Conservation (phyloP, 2,888 invertebrate species). For the Lepetodrilus schrolli region DNA sequence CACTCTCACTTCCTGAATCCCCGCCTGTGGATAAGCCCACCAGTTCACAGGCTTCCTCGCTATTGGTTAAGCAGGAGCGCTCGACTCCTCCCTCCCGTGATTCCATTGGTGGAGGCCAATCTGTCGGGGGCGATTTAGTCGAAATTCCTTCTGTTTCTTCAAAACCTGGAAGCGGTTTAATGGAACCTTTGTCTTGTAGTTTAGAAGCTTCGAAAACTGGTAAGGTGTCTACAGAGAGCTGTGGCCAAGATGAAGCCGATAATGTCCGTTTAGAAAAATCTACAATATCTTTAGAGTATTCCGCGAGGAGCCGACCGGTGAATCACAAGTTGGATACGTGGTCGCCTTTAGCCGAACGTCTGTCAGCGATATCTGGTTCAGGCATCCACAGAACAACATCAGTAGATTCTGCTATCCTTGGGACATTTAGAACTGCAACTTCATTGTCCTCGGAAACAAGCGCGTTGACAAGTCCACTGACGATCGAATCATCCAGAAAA, state of each 20-base stretch:
- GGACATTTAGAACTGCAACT: no score
- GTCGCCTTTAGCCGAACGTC: neutral
- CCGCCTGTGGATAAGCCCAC: neutral
- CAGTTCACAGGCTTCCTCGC: slow-evolving; percentile 6
- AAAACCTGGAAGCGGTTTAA: neutral
- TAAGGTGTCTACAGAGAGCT: neutral
- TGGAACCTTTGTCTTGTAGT: neutral
- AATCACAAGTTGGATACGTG: neutral
- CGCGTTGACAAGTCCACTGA: no score
- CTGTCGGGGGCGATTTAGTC: neutral
- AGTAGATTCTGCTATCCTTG: neutral
- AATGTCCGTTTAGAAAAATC: no score
- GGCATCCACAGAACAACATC: neutral
- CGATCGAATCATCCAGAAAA: no score
- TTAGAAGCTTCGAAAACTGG: neutral
- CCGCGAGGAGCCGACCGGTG: neutral
- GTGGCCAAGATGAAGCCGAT: neutral
- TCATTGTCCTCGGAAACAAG: no score
- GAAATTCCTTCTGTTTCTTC: neutral
- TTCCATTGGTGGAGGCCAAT: neutral
- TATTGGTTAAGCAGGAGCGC: slow-evolving; percentile 3
- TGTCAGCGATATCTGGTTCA: neutral
- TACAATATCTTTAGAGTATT: neutral
- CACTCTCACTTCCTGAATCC: neutral
- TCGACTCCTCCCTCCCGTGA: neutral